Evolutionary conservation across 2,113 vertebrate genomes (phyloP), one percentile per base, ranked within the genome.

Genomic region (Shinisaurus crocodilurus): DNA sequence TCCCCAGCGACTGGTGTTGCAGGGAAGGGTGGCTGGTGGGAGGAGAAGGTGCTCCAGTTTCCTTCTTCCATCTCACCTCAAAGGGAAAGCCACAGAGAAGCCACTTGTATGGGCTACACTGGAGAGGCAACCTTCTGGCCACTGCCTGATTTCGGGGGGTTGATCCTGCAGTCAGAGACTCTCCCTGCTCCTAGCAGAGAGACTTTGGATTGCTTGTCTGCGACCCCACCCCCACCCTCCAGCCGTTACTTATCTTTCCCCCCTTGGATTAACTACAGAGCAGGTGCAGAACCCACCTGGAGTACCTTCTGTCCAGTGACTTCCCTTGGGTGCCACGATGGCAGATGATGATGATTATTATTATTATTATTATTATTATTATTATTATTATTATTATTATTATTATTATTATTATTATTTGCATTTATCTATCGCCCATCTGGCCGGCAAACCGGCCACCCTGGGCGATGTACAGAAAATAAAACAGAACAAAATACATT

Each of bases 51-150:
- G 3, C 72, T 69, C 65, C 23, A 27, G 18, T 18, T 25, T 29
- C 40, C 1, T 20, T 15, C 4, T 9, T 34, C 6, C 37, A 43
- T 27, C 75, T 77, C 5, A 10, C 69, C 10, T 70, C 70, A 2
- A n/a, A 32, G 34, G 34, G 70, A n/a, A n/a, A n/a, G 70, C 70
- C 9, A 12, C 65, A 27, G 20, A 27, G 20, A 5, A 67, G 13
- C n/a, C 72, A 37, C 72, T 5, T 37, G 8, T 29, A 65, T 25
- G 10, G 72, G 48, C 79, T 34, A 3, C 43, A 85, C 37, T 81
- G 37, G 90, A 90, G 90, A 91, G 7, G 2, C 18, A 83, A 32
- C 70, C 86, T 40, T 84, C 32, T 1, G 25, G 69, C 88, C 86
- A 32, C 43, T 82, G 70, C 16, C n/a, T 34, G 69, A 8, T 72